A percentile compares a stretch with the other conserved stretches of the same genome.
Conservation (phyloP, 2,888 invertebrate genomes). For the Tridacna gigas region DNA sequence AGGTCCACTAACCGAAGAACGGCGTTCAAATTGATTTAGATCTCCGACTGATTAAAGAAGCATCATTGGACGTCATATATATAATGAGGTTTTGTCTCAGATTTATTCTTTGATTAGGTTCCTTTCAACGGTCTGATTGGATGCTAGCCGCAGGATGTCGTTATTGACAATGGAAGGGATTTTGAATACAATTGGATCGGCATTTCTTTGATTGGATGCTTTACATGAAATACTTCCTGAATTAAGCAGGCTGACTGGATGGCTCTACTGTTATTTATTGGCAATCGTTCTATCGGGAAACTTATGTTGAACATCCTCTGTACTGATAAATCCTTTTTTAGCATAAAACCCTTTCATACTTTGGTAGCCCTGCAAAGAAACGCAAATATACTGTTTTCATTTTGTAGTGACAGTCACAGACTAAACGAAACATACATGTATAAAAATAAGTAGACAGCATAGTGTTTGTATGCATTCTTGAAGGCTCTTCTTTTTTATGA, state of each 20-base stretch:
- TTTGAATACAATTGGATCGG: constrained; percentile 9
- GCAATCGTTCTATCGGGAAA: not conserved
- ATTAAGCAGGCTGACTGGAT: not conserved
- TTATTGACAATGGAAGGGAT: constrained; percentile 27
- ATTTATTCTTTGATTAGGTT: constrained; percentile 30
- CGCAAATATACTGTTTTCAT: no score
- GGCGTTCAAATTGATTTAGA: constrained; percentile 57
- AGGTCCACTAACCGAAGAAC: constrained; percentile 20
- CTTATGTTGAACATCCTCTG: not conserved
- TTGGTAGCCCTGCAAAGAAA: no score
- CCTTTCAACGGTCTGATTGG: constrained; percentile 27
- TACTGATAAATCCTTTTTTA: not conserved
- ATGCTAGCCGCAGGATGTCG: not conserved
- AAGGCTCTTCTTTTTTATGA: no score
- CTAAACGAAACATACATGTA: no score
- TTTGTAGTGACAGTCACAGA: no score
- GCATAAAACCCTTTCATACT: no score
- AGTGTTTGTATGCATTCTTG: no score
- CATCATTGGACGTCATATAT: constrained; percentile 45
- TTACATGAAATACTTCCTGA: constrained; percentile 8
- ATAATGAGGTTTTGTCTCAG: constrained; percentile 36
- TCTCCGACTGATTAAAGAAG: constrained; percentile 52
- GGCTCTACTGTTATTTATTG: not conserved
- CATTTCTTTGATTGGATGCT: constrained; percentile 11
- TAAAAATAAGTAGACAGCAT: no score